Conservation (phyloP, 2,888 invertebrate genomes). For the Alentia gelatinosa region DNA sequence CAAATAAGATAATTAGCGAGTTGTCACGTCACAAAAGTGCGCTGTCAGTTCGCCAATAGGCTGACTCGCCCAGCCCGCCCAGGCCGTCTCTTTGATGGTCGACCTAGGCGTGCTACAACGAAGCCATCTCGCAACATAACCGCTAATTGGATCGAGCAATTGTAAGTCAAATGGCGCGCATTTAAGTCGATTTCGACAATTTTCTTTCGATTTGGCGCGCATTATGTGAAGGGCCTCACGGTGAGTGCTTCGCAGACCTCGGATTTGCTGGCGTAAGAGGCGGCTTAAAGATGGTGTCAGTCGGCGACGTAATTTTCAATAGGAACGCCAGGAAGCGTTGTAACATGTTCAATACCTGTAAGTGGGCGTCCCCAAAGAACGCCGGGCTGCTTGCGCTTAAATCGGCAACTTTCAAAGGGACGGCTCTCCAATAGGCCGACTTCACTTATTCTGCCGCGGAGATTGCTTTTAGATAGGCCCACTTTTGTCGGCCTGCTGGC, state of each 20-base stretch:
- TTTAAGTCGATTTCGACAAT: slow-evolving; percentile 45
- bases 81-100: slow-evolving; percentile 1
- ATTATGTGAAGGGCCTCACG: background rate
- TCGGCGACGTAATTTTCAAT: slow-evolving; percentile 1
- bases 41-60: slow-evolving; percentile 46
- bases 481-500: background rate
- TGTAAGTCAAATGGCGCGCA: slow-evolving; percentile 47
- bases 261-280: background rate
- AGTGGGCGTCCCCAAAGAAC: background rate
- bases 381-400: background rate
- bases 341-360: slow-evolving; percentile 37
- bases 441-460: background rate
- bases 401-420: background rate
- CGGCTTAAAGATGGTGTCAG: background rate
- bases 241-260: background rate
- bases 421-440: background rate
- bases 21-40: slow-evolving; percentile 47
- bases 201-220: slow-evolving; percentile 39
- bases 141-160: slow-evolving; percentile 42
- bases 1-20: slow-evolving; percentile 53
- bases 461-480: slow-evolving; percentile 35
- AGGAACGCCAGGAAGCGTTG: background rate
- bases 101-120: background rate
- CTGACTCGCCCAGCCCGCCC: background rate
- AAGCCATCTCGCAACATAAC: background rate